Base-by-base conservation (phyloP, 2,888 invertebrate genomes). In the Caenorhabditis angaria region DNA sequence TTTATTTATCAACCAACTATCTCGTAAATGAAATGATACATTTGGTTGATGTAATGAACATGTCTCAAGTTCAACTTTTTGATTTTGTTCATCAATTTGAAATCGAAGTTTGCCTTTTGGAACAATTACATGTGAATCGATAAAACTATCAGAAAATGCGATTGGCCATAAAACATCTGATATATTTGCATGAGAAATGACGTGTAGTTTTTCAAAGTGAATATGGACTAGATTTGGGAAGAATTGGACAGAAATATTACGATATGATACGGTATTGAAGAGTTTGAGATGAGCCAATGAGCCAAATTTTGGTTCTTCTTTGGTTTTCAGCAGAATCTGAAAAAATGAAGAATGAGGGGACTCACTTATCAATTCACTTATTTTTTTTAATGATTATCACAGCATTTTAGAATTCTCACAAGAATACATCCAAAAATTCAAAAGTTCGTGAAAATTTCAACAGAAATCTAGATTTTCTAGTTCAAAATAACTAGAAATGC, bases 81-180 rank as follows among this genome's bases (percentile, higher is more conserved):
- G 62, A 60, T 77, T 61, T 24, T 76, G 72, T 8, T 79, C 69
- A 20, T 64, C n/a, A n/a, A n/a, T n/a, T n/a, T n/a, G n/a, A n/a
- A n/a, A n/a, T n/a, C n/a, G 50, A 24, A 81, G 61, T 47, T 81
- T 73, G 35, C 79, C 78, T 20, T 69, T 68, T 18, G 70, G 65
- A 14, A 78, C 81, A 59, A 77, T 70, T 2, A 80, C 62, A 55
- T 77, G 64, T 18, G 78, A 59, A 51, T 80, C 75, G 24, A 80
- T 59, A 0, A 70, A 25, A 10, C 75, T 75, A 55, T 82, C 82
- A 10, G 76, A 65, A 41, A 82, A 66, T 5, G 76, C 70, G n/a
- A 82, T 55, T 10, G 82, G 82, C 82, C 80, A 80, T 27, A 76
- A 60, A 27, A 82, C 67, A 51, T 79, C 76, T 2, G 82, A 76